Conservation (phyloP, 2,888 invertebrate species). For the Aphodius sticticus region DNA sequence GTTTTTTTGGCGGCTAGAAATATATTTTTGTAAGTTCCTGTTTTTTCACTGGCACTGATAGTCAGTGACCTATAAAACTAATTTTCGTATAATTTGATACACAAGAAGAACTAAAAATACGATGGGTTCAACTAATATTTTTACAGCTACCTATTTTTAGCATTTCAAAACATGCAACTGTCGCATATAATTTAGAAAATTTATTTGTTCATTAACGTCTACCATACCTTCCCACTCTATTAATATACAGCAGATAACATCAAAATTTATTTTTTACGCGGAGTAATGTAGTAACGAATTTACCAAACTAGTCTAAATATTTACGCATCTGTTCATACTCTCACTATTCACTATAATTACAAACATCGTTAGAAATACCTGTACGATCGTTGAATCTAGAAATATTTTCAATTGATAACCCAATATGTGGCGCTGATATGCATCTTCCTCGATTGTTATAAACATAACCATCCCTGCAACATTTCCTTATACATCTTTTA, state of each 20-base stretch:
- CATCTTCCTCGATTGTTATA: slow-evolving; percentile 24
- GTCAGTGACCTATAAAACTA: not conserved
- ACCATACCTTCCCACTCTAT: not conserved
- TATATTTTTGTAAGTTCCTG: not conserved
- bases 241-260: not conserved
- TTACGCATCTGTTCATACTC: not conserved
- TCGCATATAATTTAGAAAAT: not conserved
- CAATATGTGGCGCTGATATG: slow-evolving; percentile 19
- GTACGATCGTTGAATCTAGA: slow-evolving; percentile 24
- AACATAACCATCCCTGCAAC: slow-evolving; percentile 27
- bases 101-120: not conserved
- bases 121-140: not conserved
- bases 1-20: not conserved
- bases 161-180: not conserved
- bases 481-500: slow-evolving; percentile 26
- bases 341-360: slow-evolving; percentile 12
- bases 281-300: not conserved
- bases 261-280: not conserved
- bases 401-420: slow-evolving; percentile 26
- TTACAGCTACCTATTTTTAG: not conserved
- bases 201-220: not conserved
- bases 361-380: slow-evolving; percentile 7
- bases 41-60: not conserved
- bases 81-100: not conserved
- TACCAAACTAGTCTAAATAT: not conserved